Percentiles rank a stretch among this genome's conserved stretches.
Conservation (phyloP, 1,140 invertebrate species). For the Drosophila equinoxialis region DNA sequence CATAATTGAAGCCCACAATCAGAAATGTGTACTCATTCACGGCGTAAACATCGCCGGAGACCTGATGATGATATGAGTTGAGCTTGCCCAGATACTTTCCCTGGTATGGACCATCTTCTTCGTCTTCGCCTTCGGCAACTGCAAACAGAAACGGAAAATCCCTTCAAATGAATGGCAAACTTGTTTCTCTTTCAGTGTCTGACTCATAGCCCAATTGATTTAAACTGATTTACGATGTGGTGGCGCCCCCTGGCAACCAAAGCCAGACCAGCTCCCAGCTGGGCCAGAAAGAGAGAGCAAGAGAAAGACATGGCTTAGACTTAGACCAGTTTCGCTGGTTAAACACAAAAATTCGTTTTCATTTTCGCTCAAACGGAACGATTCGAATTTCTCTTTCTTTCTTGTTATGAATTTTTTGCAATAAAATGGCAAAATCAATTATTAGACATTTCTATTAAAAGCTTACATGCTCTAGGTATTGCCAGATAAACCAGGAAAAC, state of each 20-base stretch:
- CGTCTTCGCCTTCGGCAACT: slow-evolving; percentile 83
- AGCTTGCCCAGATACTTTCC: slow-evolving; percentile 93
- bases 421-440: slow-evolving; percentile 17
- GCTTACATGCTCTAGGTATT: slow-evolving; percentile 45
- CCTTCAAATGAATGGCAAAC: slow-evolving; percentile 31
- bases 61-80: slow-evolving; percentile 95
- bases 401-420: background rate
- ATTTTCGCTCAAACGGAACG: slow-evolving; percentile 51
- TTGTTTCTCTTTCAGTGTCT: slow-evolving; percentile 28
- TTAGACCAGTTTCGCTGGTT: slow-evolving; percentile 77
- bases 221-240: slow-evolving; percentile 32
- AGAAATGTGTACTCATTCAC: slow-evolving; percentile 94
- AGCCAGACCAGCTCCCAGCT: background rate
- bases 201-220: slow-evolving; percentile 54
- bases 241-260: slow-evolving; percentile 36
- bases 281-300: background rate
- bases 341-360: slow-evolving; percentile 76
- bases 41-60: slow-evolving; percentile 94
- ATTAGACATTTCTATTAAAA: background rate
- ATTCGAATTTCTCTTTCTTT: slow-evolving; percentile 42
- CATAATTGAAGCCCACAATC: slow-evolving; percentile 93
- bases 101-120: slow-evolving; percentile 89
- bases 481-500: slow-evolving; percentile 47
- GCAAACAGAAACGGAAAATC: background rate
- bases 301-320: slow-evolving; percentile 21